Evolutionary conservation across 1,140 invertebrate genomes (phyloP).

Genomic region (Coptotermes formosanus): DNA sequence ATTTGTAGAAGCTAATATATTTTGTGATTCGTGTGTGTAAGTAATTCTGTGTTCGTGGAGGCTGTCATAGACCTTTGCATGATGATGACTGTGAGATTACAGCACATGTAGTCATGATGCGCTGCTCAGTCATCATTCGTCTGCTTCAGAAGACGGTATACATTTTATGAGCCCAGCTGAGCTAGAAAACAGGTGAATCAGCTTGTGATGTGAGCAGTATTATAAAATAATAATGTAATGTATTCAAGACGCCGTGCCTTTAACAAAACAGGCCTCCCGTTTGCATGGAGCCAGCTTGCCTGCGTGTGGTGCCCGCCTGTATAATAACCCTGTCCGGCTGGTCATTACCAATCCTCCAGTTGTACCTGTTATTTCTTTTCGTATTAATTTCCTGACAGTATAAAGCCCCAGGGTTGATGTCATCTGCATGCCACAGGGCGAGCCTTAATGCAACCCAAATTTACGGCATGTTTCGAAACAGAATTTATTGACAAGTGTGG

Average conservation of each 20-base stretch:
- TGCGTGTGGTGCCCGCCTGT: not conserved
- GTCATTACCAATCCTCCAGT: not conserved
- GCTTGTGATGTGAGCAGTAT: not conserved
- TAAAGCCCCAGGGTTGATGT: not conserved
- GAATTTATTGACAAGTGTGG: too few relatives aligned
- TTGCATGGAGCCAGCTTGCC: not conserved
- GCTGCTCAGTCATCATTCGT: too few relatives aligned
- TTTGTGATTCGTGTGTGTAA: too few relatives aligned
- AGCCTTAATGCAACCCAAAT: not conserved
- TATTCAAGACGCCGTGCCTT: not conserved
- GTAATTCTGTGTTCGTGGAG: too few relatives aligned
- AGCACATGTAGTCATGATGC: too few relatives aligned
- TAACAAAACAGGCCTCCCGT: not conserved
- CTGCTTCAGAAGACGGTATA: too few relatives aligned
- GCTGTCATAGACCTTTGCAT: too few relatives aligned
- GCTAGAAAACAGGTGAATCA: too few relatives aligned
- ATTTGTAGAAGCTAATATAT: too few relatives aligned
- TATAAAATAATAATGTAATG: not conserved
- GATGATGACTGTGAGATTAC: too few relatives aligned
- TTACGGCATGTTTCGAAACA: too few relatives aligned
- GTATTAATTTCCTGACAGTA: not conserved
- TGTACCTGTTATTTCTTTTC: not conserved
- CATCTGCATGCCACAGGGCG: not conserved
- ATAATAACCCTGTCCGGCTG: not conserved
- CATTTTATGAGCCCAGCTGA: too few relatives aligned